phyloP scores from a whole-genome alignment of 2,888 invertebrate species.

The Craniophora ligustri region DNA sequence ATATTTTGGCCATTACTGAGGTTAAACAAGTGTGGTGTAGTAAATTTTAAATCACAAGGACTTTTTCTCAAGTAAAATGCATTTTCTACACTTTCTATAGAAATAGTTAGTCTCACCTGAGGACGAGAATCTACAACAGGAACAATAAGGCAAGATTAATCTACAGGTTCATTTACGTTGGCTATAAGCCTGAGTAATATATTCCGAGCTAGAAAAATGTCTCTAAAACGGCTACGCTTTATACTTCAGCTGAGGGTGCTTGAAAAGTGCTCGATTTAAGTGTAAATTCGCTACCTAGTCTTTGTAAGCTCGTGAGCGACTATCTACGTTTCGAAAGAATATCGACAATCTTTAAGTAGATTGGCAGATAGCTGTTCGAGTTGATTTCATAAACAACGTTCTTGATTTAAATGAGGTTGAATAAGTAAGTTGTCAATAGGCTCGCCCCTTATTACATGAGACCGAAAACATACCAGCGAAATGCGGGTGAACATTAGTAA shows the following conservation, averaged over 20 bases:
- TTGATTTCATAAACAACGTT: slow-evolving; percentile 1
- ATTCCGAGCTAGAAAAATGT: slow-evolving; percentile 52
- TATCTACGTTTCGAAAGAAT: slow-evolving; percentile 17
- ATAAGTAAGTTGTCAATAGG: background rate
- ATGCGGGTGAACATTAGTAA: too few species aligned
- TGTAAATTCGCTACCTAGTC: slow-evolving; percentile 43
- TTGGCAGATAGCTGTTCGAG: slow-evolving; percentile 12
- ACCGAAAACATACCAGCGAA: too few species aligned
- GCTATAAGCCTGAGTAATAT: slow-evolving; percentile 42
- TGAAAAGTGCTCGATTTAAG: slow-evolving; percentile 41
- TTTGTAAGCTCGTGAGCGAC: slow-evolving; percentile 21
- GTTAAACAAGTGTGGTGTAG: too few species aligned
- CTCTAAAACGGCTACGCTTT: slow-evolving; percentile 44
- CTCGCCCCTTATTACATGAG: too few species aligned
- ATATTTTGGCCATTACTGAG: too few species aligned
- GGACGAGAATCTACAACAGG: slow-evolving; percentile 8
- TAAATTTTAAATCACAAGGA: too few species aligned
- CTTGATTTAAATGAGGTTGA: background rate
- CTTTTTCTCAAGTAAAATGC: background rate
- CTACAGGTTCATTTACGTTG: slow-evolving; percentile 44
- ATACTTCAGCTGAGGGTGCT: slow-evolving; percentile 36
- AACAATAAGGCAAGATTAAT: slow-evolving; percentile 38
- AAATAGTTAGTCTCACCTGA: background rate
- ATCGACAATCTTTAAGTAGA: slow-evolving; percentile 19
- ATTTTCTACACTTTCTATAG: background rate